Conservation (phyloP, 2,888 invertebrate species). For the Watsonalla cultraria region DNA sequence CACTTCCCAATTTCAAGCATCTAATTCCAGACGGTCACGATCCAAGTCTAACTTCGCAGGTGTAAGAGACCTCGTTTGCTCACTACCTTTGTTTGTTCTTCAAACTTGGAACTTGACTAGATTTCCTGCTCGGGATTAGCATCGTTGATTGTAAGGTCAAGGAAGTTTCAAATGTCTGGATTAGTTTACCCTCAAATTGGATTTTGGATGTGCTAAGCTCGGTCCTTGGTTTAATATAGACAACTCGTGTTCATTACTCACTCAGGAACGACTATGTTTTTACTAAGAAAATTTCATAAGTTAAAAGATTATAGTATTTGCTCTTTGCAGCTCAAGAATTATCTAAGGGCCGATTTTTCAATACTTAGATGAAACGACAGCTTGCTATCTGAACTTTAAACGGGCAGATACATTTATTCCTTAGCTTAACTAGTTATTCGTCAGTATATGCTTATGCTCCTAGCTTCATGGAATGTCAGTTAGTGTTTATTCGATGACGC, state of each 20-base stretch:
- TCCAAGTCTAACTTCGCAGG: conserved; percentile 38
- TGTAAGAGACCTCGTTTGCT: conserved; percentile 46
- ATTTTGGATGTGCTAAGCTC: background rate
- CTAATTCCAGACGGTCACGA: background rate
- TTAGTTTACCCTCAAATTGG: conserved; percentile 20
- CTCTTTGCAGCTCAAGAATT: background rate
- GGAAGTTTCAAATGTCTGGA: conserved; percentile 26
- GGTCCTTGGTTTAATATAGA: background rate
- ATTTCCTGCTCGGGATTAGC: conserved; percentile 48
- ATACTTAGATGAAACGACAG: no score
- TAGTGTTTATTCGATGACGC: no score
- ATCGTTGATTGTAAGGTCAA: conserved; percentile 52
- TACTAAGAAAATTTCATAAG: no score
- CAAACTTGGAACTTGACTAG: conserved; percentile 43
- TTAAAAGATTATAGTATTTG: no score
- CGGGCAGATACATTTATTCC: no score
- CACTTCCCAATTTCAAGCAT: background rate
- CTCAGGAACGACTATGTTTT: background rate
- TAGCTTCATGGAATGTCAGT: no score
- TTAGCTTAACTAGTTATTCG: no score
- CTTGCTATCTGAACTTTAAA: no score
- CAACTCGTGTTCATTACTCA: background rate
- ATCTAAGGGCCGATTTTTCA: no score
- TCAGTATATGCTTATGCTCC: no score
- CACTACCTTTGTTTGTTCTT: conserved; percentile 48